These are phyloP conservation scores for Anguilla megastoma DNA, from an alignment of 2,797 vertebrate species.

Conservation along the genomic window DNA sequence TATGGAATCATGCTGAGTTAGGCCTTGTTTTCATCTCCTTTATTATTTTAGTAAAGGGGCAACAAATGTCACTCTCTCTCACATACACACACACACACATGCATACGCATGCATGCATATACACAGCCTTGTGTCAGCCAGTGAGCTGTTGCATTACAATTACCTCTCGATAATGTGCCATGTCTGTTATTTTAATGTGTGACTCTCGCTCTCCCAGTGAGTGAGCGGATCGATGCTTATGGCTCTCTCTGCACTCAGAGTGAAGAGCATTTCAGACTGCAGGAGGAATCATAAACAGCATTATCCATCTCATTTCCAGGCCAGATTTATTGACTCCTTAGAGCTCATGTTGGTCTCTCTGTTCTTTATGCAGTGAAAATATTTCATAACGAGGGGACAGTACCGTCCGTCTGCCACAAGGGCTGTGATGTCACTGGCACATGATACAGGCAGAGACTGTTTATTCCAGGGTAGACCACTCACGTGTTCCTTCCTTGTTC, in stretches of 20 bases:
- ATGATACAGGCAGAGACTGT: neutral
- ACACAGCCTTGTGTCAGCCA: neutral
- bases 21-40: too few relatives aligned
- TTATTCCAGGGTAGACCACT: neutral
- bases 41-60: too few relatives aligned
- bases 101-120: neutral
- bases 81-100: neutral
- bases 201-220: neutral
- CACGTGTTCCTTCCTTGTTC: neutral
- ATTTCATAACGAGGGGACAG: neutral
- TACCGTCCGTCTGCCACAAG: neutral
- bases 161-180: neutral
- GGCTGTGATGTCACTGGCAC: neutral
- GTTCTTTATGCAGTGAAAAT: neutral
- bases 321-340: neutral
- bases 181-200: conserved; percentile 1
- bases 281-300: neutral
- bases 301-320: neutral
- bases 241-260: neutral
- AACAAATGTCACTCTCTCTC: neutral
- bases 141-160: neutral
- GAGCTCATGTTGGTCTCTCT: neutral
- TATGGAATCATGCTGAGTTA: too few relatives aligned
- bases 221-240: neutral
- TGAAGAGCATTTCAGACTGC: neutral